Evolutionary conservation across 2,797 vertebrate genomes (phyloP).

Genomic region (Gymnoscopelus braueri): DNA sequence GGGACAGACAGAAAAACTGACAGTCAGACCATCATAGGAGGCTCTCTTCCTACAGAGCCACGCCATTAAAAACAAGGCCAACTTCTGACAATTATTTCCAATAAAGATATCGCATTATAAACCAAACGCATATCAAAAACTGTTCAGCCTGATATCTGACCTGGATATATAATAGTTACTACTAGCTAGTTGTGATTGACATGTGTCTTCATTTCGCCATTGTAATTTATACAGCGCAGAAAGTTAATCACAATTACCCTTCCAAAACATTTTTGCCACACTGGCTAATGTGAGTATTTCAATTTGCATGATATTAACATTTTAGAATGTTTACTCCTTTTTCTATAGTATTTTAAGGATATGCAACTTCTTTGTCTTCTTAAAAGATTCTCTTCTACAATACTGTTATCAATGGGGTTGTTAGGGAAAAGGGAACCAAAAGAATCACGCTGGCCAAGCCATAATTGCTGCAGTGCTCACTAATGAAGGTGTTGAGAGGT

Average conservation of each 20-base stretch:
- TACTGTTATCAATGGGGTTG: constrained; percentile 49
- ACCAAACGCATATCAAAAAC: background rate
- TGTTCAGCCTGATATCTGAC: constrained; percentile 11
- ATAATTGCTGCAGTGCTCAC: constrained; percentile 36
- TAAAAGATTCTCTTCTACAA: constrained; percentile 47
- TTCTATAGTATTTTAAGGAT: constrained; percentile 48
- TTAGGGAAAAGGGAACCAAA: constrained; percentile 55
- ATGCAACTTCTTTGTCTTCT: constrained; percentile 60
- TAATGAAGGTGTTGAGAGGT: constrained; percentile 30
- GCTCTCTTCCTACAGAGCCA: no score
- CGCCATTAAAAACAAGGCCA: background rate
- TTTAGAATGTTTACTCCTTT: constrained; percentile 33
- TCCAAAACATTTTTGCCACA: constrained; percentile 5
- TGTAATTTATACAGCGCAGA: background rate
- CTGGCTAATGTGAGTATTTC: constrained; percentile 23
- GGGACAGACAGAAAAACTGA: no score
- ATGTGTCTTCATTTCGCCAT: background rate
- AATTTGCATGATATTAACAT: constrained; percentile 3
- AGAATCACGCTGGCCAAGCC: constrained; percentile 31
- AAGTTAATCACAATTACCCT: background rate
- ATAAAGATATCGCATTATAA: constrained; percentile 13
- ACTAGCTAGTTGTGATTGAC: background rate
- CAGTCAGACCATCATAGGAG: no score
- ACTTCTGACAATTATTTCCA: constrained; percentile 14
- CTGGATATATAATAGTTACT: background rate